Evolutionary conservation across 37 sponge, comb jelly and placozoan genomes (phyloP).

Genomic region (Ianthella basta): DNA sequence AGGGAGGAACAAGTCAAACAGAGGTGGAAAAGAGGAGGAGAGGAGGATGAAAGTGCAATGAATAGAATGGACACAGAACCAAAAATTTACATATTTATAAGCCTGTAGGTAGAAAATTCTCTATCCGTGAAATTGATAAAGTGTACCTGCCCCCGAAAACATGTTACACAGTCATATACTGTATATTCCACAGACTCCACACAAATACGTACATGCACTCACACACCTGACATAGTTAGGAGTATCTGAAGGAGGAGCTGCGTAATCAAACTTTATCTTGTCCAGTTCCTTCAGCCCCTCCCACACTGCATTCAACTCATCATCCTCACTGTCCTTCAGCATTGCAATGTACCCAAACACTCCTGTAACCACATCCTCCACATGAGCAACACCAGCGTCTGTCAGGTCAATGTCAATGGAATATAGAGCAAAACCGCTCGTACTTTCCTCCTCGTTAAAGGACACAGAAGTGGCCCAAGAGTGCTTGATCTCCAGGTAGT

Average conservation of each 20-base stretch:
- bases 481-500: slow-evolving; percentile 18
- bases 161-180: too few species aligned
- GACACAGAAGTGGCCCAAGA: slow-evolving; percentile 37
- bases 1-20: too few species aligned
- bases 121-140: too few species aligned
- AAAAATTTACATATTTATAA: too few species aligned
- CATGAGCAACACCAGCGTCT: slow-evolving; percentile 26
- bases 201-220: too few species aligned
- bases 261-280: slow-evolving; percentile 37
- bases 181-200: too few species aligned
- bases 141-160: too few species aligned
- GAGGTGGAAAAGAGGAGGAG: too few species aligned
- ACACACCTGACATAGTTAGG: neutral
- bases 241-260: slow-evolving; percentile 1
- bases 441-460: slow-evolving; percentile 31
- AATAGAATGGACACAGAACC: too few species aligned
- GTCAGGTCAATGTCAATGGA: slow-evolving; percentile 41
- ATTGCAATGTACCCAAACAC: slow-evolving; percentile 44
- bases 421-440: slow-evolving; percentile 49
- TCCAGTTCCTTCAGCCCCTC: slow-evolving; percentile 7
- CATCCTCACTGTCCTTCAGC: slow-evolving; percentile 5
- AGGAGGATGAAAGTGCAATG: too few species aligned
- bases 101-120: too few species aligned
- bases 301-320: slow-evolving; percentile 31
- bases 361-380: slow-evolving; percentile 39